Evolutionary conservation across 1,140 invertebrate species (phyloP).

Genomic region (Copidosoma floridanum): DNA sequence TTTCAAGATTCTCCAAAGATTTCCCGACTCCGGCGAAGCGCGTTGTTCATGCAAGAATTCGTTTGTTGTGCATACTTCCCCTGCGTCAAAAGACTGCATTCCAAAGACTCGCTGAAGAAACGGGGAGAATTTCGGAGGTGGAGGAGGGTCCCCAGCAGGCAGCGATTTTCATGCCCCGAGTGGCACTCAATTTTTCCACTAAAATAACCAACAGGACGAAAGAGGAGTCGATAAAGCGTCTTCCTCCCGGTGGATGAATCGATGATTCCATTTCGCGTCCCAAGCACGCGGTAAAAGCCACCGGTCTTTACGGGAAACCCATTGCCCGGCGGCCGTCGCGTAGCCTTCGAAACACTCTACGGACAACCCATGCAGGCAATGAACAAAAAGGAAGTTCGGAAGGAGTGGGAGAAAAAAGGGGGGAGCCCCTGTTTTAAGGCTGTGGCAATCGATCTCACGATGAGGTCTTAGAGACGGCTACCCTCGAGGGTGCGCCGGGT

Average conservation of each 20-base stretch:
- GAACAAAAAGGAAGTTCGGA: background rate
- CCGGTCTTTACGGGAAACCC: slow-evolving; percentile 21
- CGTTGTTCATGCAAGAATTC: slow-evolving; percentile 5
- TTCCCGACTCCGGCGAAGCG: too few relatives aligned
- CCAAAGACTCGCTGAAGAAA: too few relatives aligned
- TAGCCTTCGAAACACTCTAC: background rate
- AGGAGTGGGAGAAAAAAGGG: too few relatives aligned
- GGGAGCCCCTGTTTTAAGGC: slow-evolving; percentile 17
- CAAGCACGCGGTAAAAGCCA: slow-evolving; percentile 43
- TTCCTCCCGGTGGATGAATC: too few relatives aligned
- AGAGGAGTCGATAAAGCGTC: slow-evolving; percentile 4
- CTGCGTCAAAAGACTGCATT: background rate
- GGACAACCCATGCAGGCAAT: too few relatives aligned
- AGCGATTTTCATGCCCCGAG: too few relatives aligned
- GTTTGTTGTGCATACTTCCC: slow-evolving; percentile 2
- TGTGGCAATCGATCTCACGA: slow-evolving; percentile 24
- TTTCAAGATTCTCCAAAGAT: too few relatives aligned
- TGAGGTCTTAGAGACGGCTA: slow-evolving; percentile 22
- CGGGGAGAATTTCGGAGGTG: too few relatives aligned
- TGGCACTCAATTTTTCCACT: too few relatives aligned
- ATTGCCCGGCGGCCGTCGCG: slow-evolving; percentile 15
- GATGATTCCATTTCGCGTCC: slow-evolving; percentile 43
- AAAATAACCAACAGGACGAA: background rate
- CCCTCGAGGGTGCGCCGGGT: too few relatives aligned
- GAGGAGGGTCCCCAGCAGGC: too few relatives aligned